phyloP scores from a whole-genome alignment of 2,797 vertebrate species.

The Rhinella marina region DNA sequence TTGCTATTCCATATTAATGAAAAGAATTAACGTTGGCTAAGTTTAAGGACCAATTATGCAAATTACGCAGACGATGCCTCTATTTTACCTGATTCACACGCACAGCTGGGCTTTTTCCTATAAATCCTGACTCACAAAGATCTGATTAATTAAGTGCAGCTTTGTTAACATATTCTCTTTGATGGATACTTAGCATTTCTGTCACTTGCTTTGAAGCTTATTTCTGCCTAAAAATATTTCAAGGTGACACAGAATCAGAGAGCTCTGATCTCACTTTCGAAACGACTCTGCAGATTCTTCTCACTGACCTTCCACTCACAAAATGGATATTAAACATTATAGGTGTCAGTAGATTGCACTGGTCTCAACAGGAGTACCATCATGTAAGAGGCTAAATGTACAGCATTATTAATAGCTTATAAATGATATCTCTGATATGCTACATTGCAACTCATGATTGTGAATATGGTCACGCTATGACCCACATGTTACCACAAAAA shows the following conservation, averaged over 20 bases:
- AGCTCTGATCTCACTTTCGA: constrained; percentile 24
- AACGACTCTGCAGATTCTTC: not conserved
- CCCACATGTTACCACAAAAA: too few species aligned
- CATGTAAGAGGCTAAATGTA: not conserved
- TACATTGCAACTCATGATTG: too few species aligned
- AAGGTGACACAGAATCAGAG: constrained; percentile 44
- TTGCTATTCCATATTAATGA: constrained; percentile 15
- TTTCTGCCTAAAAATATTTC: constrained; percentile 42
- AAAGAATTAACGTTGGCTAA: not conserved
- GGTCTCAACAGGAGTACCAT: not conserved
- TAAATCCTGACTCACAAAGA: constrained; percentile 41
- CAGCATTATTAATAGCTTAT: not conserved
- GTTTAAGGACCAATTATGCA: constrained; percentile 46
- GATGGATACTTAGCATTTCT: constrained; percentile 44
- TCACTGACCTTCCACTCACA: not conserved
- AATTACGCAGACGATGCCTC: constrained; percentile 16
- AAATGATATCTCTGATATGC: not conserved
- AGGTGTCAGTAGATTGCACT: not conserved
- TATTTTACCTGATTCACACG: constrained; percentile 32
- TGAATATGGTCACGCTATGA: too few species aligned
- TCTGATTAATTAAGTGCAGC: constrained; percentile 54
- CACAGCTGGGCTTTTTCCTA: constrained; percentile 47
- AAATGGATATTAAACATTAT: not conserved
- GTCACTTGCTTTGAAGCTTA: constrained; percentile 49
- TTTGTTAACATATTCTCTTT: constrained; percentile 44